Base-by-base conservation (phyloP, 64 coral and sea anemone genomes). In the Actinia tenebrosa region DNA sequence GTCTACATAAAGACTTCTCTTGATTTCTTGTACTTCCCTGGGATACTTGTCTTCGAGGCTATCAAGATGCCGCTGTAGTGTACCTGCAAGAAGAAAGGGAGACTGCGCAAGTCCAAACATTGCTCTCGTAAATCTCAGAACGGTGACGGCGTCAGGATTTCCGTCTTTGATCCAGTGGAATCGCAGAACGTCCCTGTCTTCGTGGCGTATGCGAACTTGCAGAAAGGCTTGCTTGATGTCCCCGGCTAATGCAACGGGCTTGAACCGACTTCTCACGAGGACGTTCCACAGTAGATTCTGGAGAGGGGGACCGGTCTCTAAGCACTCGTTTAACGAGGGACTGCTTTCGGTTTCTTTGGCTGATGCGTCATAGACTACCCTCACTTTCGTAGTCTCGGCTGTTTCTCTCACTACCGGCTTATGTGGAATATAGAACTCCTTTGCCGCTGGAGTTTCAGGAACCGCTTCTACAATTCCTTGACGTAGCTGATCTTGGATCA, bases 181-280 rank as follows among this genome's bases (percentile, higher is more conserved):
- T 16, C 81, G 11, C 45, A 92, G 7, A 16, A 61, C 60, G 45
- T 83, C 90, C 37, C 86, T 17, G 37, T 92, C 85, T 17, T 45
- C 78, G 18, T 3, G 3, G 56, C n/a, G 27, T 3, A 88, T 79
- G n/a, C 86, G 56, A 2, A 92, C 45, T 71, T 83, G 86, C 0
- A 92, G 80, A 30, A 93, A 93, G 6, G 87, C 91, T 63, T 93
- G 82, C 15, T 86, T 88, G 53, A 93, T 53, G 56, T 93, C 91
- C 64, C 81, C 91, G 18, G 82, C 83, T 56, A 93, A 80, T 14
- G 71, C 54, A 16, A 85, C 42, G n/a, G 86, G 81, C 37, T 89
- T 84, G 18, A 86, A 50, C 1, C 82, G 45, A 25, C 84, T 88
- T 3, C 82, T 53, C 6, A 88, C 68, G 1, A 88, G 27, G 0